A percentile compares a stretch with the other conserved stretches of the same genome.
Conservation (phyloP, 2,113 vertebrate genomes). For the Nothocercus julius region DNA sequence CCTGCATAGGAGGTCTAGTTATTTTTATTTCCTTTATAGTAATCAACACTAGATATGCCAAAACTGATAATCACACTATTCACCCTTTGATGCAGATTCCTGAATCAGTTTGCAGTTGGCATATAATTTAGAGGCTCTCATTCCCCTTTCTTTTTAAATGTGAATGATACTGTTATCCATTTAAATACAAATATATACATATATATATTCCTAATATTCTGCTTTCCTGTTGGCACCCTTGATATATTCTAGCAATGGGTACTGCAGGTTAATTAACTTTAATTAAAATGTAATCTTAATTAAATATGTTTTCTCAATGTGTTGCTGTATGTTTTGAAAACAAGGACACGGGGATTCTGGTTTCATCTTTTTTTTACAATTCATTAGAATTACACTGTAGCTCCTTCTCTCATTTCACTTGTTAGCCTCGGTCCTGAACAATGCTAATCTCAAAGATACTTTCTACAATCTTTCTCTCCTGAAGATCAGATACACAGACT, state of each 20-base stretch:
- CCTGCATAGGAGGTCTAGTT: not conserved
- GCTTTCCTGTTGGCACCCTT: not conserved
- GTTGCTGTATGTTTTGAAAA: not conserved
- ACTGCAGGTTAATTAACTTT: not conserved
- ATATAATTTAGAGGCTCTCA: not conserved
- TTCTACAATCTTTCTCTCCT: not conserved
- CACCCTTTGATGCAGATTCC: not conserved
- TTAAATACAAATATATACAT: not conserved
- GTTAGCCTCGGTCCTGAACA: not conserved
- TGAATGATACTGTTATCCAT: not conserved
- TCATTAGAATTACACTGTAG: not conserved
- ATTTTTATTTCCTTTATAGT: not conserved
- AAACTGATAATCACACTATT: not conserved
- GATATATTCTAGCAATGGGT: not conserved
- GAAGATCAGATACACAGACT: not conserved
- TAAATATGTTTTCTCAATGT: not conserved
- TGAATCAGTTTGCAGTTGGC: not conserved
- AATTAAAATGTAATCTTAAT: not conserved
- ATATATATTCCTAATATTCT: not conserved
- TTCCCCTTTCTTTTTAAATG: not conserved
- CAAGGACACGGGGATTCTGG: not conserved
- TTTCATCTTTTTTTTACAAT: not conserved
- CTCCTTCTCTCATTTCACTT: accelerated
- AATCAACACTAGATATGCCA: not conserved
- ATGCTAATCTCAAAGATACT: not conserved